Base-by-base conservation (phyloP, 1,140 invertebrate species). In the Drosophila subobscura region DNA sequence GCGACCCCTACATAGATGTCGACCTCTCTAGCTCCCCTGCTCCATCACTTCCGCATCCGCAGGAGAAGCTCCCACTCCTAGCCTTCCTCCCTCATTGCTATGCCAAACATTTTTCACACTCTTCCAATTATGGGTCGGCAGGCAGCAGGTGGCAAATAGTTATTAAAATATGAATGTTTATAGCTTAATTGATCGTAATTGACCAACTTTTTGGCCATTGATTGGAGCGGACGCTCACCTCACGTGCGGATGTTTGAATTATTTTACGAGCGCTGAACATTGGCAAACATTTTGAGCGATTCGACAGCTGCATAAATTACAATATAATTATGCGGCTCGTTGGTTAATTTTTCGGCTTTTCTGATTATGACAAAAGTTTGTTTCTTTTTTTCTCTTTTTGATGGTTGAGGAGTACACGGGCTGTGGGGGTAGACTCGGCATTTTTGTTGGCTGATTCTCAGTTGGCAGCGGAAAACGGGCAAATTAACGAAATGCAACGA, bases 401-500 rank as follows among this genome's bases (percentile, higher is more conserved):
- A 81, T 56, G n/a, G 33, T 44, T 25, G 45, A 20, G 23, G 16
- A 16, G 20, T 25, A 7, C 10, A 22, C 20, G 45, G 25, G 22
- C 40, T 65, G 23, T 20, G 49, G 47, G 25, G 46, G 40, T 56
- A 63, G 22, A 58, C 1, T 8, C 29, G 10, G 33, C 51, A 70
- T 54, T 53, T 59, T 58, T 79, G 47, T 67, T 50, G 63, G 65
- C 63, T 68, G 63, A 40, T 49, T 33, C 45, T 60, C 54, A n/a
- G 44, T 40, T 49, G 55, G 60, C 70, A 64, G 75, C 83, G 83
- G 83, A 76, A 88, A 89, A 89, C 78, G 78, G 68, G 58, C 83
- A 90, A 90, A 90, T 90, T 90, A 90, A 85, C 89, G 80, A 90
- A 81, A 79, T 66, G 66, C 83, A 90, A 78, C 84, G 77, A 90